Evolutionary conservation across 1,140 invertebrate genomes (phyloP).

Genomic region (Bombus waltoni): DNA sequence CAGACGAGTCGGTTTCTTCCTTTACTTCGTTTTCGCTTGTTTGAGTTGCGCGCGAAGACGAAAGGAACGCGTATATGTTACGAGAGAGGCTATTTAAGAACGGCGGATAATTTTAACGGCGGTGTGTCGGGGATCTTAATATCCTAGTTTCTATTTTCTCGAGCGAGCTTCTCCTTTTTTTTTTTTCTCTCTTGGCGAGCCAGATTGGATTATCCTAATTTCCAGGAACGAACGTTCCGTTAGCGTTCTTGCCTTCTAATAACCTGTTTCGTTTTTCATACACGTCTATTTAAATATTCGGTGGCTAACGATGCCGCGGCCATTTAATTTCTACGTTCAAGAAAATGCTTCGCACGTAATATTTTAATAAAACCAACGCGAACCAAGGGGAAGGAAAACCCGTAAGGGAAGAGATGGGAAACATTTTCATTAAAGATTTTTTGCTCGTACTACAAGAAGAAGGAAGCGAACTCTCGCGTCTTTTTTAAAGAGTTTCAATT

Average conservation of each 20-base stretch:
- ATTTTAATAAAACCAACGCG: constrained; percentile 13
- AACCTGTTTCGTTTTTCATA: background rate
- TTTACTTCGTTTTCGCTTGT: background rate
- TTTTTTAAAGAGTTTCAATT: background rate
- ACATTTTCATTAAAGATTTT: background rate
- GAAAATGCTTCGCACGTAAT: constrained; percentile 18
- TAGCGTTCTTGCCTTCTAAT: background rate
- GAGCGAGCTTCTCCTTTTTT: background rate
- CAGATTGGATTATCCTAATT: background rate
- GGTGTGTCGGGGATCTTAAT: background rate
- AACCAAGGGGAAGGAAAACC: no score
- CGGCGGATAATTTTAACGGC: background rate
- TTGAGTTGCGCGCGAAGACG: background rate
- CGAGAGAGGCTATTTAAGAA: background rate
- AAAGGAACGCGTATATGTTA: no score
- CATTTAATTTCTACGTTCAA: background rate
- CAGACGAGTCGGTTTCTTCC: background rate
- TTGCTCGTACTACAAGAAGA: background rate
- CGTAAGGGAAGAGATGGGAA: background rate
- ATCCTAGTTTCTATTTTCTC: background rate
- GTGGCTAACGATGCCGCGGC: background rate
- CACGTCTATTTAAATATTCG: background rate
- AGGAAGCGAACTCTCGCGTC: background rate
- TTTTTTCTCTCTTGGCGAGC: background rate
- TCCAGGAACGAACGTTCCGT: background rate